Evolutionary conservation across 2,888 invertebrate species (phyloP), one percentile per base, ranked within the genome.

Genomic region (Buathra laborator): DNA sequence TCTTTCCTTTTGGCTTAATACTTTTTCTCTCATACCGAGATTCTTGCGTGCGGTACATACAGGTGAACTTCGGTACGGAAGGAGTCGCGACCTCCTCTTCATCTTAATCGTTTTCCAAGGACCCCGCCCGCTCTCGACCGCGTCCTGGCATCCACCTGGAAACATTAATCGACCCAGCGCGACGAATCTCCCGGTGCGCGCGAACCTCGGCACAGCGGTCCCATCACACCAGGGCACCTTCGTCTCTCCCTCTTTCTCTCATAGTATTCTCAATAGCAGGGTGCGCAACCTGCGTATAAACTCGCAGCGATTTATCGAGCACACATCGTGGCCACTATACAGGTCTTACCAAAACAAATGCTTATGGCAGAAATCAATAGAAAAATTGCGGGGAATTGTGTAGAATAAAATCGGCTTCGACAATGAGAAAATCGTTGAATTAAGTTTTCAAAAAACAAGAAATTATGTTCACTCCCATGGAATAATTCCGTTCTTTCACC

Each of bases 141-240:
- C 62, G 16, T 62, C 79, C 64, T 48, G 46, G 46, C 62, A 79
- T 83, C 70, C 74, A 79, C 64, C 64, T 79, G 79, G 75, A 80
- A 79, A 70, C 70, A 74, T 79, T 83, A 70, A 79, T 83, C 83
- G 83, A 79, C 74, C 19, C 78, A 29, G 78, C 78, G 74, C 48
- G 78, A 83, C 83, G 83, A 83, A 83, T 70, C 83, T 79, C 78
- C 74, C 51, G 72, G 78, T 62, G 72, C 51, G 78, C 32, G 37
- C 43, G 64, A 82, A 74, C 37, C 78, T 24, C 62, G 66, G 62
- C 83, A 64, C 83, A 37, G 43, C 29, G 72, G 37, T 62, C 24
- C 59, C 72, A 66, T 53, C 80, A 9, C 74, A 62, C 46, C 74
- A 46, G 66, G 44, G 19, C 68, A 53, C 71, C 32, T 29, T 29